phyloP scores from a whole-genome alignment of 2,888 invertebrate species.

The Melanophora roralis region DNA sequence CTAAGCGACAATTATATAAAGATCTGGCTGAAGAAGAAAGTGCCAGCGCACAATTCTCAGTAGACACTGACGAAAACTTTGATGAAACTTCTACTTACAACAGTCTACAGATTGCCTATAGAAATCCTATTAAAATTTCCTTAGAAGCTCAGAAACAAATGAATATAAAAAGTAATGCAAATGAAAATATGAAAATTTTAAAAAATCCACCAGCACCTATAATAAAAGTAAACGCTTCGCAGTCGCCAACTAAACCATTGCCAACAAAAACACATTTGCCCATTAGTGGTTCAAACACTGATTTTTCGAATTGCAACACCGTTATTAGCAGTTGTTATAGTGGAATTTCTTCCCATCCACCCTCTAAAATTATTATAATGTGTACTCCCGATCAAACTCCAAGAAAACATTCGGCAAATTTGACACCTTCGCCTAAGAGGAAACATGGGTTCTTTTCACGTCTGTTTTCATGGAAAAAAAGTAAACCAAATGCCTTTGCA shows the following conservation, averaged over 20 bases:
- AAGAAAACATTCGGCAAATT: constrained; percentile 78
- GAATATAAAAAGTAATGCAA: neutral
- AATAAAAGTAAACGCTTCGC: constrained; percentile 75
- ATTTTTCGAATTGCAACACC: constrained; percentile 52
- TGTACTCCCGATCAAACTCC: constrained; percentile 78
- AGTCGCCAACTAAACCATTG: constrained; percentile 69
- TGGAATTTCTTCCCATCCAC: constrained; percentile 70
- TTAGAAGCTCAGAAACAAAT: constrained; percentile 73
- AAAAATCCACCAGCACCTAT: constrained; percentile 78
- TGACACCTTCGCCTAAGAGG: constrained; percentile 79
- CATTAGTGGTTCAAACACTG: constrained; percentile 67
- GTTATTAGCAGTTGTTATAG: constrained; percentile 67
- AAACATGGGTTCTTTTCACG: constrained; percentile 83
- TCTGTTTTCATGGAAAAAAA: constrained; percentile 79
- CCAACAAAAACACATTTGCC: constrained; percentile 71
- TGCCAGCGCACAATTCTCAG: constrained; percentile 71
- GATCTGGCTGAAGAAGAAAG: neutral
- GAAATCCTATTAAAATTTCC: constrained; percentile 86
- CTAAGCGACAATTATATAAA: neutral
- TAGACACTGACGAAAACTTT: constrained; percentile 82
- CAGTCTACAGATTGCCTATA: constrained; percentile 90
- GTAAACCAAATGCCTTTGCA: constrained; percentile 63
- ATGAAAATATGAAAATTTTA: constrained; percentile 76
- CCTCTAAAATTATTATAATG: constrained; percentile 76
- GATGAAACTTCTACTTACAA: constrained; percentile 89